These are phyloP conservation scores for Rhodinocichla rosea DNA, from an alignment of 2,113 vertebrate genomes.

Conservation along the genomic window DNA sequence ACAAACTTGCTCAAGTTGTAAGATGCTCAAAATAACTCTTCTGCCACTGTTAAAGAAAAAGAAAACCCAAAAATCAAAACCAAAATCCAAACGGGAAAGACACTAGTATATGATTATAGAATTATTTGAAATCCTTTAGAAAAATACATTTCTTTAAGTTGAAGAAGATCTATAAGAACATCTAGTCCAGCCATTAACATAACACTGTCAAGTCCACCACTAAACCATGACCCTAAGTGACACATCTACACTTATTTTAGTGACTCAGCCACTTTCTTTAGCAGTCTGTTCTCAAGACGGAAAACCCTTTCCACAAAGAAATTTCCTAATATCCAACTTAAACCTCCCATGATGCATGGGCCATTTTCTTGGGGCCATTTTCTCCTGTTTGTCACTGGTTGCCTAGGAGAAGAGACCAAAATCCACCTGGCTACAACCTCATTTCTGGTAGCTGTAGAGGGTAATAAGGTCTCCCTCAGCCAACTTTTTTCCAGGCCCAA, in stretches of 20 bases:
- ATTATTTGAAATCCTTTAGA: background rate
- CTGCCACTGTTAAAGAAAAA: background rate
- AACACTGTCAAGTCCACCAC: background rate
- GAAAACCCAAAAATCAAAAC: background rate
- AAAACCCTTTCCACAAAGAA: background rate
- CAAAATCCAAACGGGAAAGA: background rate
- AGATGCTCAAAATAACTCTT: background rate
- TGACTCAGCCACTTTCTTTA: background rate
- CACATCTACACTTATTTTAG: background rate
- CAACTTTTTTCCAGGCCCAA: background rate
- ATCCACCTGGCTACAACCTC: background rate
- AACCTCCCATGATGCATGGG: background rate
- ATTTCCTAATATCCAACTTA: background rate
- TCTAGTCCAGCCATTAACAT: background rate
- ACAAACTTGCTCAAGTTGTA: background rate
- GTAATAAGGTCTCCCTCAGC: background rate
- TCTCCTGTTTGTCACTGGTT: background rate
- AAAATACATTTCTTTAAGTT: background rate
- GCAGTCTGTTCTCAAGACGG: background rate
- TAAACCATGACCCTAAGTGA: background rate
- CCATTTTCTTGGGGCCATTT: background rate
- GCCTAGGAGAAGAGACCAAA: background rate
- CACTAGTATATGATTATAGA: background rate
- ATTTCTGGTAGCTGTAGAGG: background rate
- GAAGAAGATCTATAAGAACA: background rate